Conservation (phyloP, 2,797 vertebrate genomes). For the Iguana delicatissima region DNA sequence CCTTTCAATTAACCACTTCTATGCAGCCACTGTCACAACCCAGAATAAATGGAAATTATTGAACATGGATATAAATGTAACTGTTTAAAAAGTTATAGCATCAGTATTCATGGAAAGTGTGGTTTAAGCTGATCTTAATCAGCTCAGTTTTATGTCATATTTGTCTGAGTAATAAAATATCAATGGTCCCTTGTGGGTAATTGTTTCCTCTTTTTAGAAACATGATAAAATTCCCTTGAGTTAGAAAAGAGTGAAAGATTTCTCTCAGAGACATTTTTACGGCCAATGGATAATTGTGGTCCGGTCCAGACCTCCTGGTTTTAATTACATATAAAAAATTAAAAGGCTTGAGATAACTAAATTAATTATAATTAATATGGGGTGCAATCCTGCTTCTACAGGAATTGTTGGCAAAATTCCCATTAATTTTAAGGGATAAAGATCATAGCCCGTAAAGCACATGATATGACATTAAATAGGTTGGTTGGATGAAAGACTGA, state of each 20-base stretch:
- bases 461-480: conserved; percentile 9
- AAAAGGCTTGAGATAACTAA: conserved; percentile 28
- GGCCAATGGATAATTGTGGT: conserved; percentile 13
- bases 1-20: conserved; percentile 34
- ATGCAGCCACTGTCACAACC: not conserved
- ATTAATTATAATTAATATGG: conserved; percentile 16
- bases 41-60: not conserved
- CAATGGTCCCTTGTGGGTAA: conserved; percentile 24
- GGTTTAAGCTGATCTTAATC: not conserved
- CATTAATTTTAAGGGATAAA: not conserved
- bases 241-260: not conserved
- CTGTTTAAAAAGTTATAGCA: conserved; percentile 10
- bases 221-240: conserved; percentile 16
- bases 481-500: not conserved
- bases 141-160: conserved; percentile 11
- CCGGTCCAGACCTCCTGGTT: not conserved
- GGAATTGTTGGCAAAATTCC: not conserved
- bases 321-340: conserved; percentile 41
- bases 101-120: not conserved
- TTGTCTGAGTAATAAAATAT: conserved; percentile 26
- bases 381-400: not conserved
- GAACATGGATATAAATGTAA: not conserved
- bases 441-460: not conserved
- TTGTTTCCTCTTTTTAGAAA: conserved; percentile 27
- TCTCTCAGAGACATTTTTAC: conserved; percentile 15